phyloP scores from a whole-genome alignment of 2,113 vertebrate genomes.

The Isichthys henryi region DNA sequence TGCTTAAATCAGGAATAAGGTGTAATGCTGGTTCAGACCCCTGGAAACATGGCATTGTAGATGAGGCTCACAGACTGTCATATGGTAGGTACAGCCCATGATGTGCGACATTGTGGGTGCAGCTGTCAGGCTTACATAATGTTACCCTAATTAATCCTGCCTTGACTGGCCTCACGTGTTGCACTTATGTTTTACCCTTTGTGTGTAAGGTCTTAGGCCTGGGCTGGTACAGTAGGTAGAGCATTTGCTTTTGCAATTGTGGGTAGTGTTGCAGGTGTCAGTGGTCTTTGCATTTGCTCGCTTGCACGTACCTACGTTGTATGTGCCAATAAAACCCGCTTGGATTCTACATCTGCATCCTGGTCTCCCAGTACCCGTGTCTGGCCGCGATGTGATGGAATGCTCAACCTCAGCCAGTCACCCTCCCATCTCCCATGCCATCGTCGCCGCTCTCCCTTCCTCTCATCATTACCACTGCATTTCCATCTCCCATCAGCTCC shows the following conservation, averaged over 20 bases:
- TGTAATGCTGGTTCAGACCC: not conserved
- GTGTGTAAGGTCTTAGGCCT: not conserved
- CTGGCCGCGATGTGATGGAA: not conserved
- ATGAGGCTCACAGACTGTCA: not conserved
- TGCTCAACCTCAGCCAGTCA: not conserved
- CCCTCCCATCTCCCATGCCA: not conserved
- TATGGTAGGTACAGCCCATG: not conserved
- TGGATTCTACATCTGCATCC: no score
- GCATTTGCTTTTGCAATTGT: not conserved
- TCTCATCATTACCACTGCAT: not conserved
- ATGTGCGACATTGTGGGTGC: not conserved
- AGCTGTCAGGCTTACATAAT: not conserved
- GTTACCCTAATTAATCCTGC: not conserved
- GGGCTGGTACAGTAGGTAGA: not conserved
- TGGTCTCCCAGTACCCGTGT: not conserved
- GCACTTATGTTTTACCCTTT: not conserved
- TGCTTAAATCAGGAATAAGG: not conserved
- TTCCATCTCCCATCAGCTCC: not conserved
- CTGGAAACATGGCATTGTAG: not conserved
- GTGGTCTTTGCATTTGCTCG: not conserved
- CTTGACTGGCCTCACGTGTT: not conserved
- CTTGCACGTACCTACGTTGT: not conserved
- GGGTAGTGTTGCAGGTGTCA: not conserved
- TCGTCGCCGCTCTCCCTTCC: not conserved
- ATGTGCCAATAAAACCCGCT: no score